Conservation (phyloP, 92 coral and sea anemone genomes). For the Palythoa grandis region DNA sequence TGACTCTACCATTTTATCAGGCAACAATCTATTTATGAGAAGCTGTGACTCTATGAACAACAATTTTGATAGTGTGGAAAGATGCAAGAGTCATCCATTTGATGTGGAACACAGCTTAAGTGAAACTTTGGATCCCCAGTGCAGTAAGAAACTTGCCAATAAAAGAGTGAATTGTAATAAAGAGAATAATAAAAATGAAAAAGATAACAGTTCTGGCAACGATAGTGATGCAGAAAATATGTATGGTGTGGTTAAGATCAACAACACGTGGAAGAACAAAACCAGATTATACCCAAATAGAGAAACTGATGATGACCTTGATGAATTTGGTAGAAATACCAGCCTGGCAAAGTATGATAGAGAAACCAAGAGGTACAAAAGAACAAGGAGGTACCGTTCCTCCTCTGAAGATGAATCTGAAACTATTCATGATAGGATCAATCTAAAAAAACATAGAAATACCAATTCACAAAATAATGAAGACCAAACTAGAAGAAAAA, state of each 20-base stretch:
- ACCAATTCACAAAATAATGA: slow-evolving; percentile 38
- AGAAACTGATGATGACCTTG: not conserved
- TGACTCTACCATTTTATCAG: not conserved
- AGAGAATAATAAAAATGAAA: not conserved
- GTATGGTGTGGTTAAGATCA: slow-evolving; percentile 8
- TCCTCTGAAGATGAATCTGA: slow-evolving; percentile 26
- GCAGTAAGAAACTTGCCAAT: not conserved
- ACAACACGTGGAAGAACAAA: slow-evolving; percentile 1
- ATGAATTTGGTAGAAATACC: slow-evolving; percentile 40
- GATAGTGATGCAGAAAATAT: slow-evolving; percentile 24
- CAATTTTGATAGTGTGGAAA: not conserved
- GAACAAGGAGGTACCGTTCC: not conserved
- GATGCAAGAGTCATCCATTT: not conserved
- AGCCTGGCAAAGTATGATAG: slow-evolving; percentile 26
- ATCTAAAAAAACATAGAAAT: slow-evolving; percentile 1
- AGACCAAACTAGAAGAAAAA: slow-evolving; percentile 36
- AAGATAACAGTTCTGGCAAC: not conserved
- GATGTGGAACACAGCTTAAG: not conserved
- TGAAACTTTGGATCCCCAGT: not conserved
- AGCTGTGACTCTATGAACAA: too few relatives aligned
- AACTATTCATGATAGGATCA: slow-evolving; percentile 29
- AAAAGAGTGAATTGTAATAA: slow-evolving; percentile 18
- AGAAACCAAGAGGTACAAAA: slow-evolving; percentile 18
- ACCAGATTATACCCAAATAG: not conserved
- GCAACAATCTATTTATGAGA: not conserved